Evolutionary conservation across 2,888 invertebrate genomes (phyloP).

Genomic region (Acleris literana): DNA sequence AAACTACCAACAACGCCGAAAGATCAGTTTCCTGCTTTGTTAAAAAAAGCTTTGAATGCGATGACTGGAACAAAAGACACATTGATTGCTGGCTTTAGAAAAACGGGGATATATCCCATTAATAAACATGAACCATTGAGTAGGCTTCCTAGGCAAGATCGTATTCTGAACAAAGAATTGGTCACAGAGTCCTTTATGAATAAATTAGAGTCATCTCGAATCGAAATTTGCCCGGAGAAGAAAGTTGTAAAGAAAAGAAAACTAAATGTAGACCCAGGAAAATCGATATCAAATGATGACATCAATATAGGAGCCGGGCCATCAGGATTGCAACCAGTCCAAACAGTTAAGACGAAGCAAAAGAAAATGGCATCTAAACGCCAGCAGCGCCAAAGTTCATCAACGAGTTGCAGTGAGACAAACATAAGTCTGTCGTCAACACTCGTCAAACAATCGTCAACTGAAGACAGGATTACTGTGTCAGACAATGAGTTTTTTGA

Average conservation of each 20-base stretch:
- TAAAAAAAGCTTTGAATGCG: too few relatives aligned
- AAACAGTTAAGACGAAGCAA: background rate
- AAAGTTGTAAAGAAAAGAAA: conserved; percentile 3
- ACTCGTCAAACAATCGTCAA: too few relatives aligned
- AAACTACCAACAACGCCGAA: too few relatives aligned
- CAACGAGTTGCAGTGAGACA: background rate
- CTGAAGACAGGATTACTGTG: background rate
- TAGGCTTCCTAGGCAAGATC: too few relatives aligned
- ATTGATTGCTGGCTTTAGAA: too few relatives aligned
- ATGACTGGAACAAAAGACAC: too few relatives aligned
- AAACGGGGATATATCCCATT: too few relatives aligned
- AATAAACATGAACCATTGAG: too few relatives aligned
- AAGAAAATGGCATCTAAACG: background rate
- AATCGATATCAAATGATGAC: background rate
- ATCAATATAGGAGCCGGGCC: background rate
- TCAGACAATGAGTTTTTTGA: background rate
- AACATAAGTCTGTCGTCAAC: background rate
- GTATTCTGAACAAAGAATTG: background rate
- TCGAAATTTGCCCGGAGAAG: conserved; percentile 3
- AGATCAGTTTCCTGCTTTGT: too few relatives aligned
- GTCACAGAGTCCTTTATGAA: background rate
- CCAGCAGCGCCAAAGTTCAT: background rate
- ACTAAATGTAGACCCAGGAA: conserved; percentile 1
- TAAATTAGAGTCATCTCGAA: background rate
- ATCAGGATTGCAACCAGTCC: background rate